Percentiles rank a stretch among this genome's conserved stretches.
phyloP scores from a whole-genome alignment of 2,888 invertebrate species.

The Drosophila greeni region DNA sequence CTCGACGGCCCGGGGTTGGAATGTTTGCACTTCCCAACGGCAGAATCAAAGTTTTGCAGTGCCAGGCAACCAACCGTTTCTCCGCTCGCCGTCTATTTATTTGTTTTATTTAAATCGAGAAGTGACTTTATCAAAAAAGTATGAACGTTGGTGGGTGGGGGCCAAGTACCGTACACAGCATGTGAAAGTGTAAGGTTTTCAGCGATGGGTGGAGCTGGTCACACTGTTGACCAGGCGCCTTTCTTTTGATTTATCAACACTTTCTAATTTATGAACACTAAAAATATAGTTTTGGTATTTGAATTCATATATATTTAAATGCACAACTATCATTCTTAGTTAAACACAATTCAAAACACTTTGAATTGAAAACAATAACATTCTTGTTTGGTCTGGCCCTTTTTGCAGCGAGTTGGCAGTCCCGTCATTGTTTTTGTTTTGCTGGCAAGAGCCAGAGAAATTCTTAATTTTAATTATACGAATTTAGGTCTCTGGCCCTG shows the following conservation, averaged over 20 bases:
- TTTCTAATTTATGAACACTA: background rate
- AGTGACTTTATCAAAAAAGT: constrained; percentile 19
- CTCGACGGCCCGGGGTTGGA: constrained; percentile 3
- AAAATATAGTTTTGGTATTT: background rate
- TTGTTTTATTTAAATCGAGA: constrained; percentile 26
- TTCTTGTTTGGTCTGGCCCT: background rate
- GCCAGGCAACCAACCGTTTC: background rate
- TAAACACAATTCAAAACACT: too few relatives aligned
- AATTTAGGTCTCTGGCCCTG: constrained; percentile 2
- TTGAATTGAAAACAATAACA: background rate
- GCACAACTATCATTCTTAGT: too few relatives aligned
- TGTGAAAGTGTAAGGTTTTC: background rate
- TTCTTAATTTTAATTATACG: constrained; percentile 1
- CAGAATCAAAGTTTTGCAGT: background rate
- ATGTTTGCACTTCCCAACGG: background rate
- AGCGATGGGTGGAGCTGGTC: background rate
- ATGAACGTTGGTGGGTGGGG: constrained; percentile 9
- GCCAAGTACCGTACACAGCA: background rate
- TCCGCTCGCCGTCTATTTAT: constrained; percentile 5
- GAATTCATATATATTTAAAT: background rate
- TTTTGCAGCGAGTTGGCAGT: constrained; percentile 32
- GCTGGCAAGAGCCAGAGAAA: constrained; percentile 51
- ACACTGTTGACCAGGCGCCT: background rate
- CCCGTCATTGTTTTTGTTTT: constrained; percentile 58
- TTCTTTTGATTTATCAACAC: background rate